phyloP scores from a whole-genome alignment of 1,140 invertebrate genomes.

The Microvelia longipes region DNA sequence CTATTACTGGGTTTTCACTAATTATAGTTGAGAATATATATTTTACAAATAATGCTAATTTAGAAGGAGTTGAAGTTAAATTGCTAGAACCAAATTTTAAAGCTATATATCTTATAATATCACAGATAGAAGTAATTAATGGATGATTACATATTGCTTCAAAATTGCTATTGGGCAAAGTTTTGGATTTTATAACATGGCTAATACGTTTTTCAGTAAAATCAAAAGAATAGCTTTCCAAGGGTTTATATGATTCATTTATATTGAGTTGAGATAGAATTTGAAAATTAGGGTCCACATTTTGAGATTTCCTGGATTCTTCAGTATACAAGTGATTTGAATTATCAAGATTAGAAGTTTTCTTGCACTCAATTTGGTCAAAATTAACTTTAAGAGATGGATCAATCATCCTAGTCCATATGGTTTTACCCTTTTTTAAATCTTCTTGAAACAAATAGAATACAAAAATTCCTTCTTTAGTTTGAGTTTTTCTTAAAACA shows the following conservation, averaged over 20 bases:
- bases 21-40: neutral
- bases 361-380: too few relatives aligned
- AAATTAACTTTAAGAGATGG: neutral
- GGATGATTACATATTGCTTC: neutral
- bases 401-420: neutral
- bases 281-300: too few relatives aligned
- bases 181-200: too few relatives aligned
- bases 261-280: too few relatives aligned
- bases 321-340: too few relatives aligned
- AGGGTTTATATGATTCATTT: too few relatives aligned
- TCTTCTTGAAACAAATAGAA: neutral
- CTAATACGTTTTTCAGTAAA: too few relatives aligned
- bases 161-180: too few relatives aligned
- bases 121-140: neutral
- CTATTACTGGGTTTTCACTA: neutral
- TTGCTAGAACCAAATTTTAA: neutral
- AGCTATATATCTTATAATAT: neutral
- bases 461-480: neutral
- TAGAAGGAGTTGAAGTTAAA: neutral
- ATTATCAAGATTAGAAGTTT: too few relatives aligned
- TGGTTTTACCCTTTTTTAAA: neutral
- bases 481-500: neutral
- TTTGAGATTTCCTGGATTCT: too few relatives aligned
- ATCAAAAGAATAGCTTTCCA: too few relatives aligned
- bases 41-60: neutral